These are phyloP conservation scores for Aricia artaxerxes DNA, from an alignment of 2,888 invertebrate species.

Conservation along the genomic window DNA sequence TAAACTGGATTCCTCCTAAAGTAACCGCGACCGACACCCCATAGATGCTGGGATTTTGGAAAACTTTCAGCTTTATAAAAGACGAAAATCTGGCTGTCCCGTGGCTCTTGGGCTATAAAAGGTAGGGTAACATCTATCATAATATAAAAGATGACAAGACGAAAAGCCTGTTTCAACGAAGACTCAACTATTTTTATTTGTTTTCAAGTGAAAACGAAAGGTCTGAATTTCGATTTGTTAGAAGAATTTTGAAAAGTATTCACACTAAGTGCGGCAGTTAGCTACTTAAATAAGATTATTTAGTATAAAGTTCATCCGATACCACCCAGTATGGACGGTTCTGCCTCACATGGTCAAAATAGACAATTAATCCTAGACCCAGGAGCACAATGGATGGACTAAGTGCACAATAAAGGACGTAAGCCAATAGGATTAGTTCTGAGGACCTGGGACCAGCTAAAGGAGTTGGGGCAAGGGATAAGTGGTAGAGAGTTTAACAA, in stretches of 20 bases:
- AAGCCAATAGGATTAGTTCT: conserved; percentile 19
- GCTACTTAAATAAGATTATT: neutral
- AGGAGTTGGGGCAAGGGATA: neutral
- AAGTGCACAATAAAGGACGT: conserved; percentile 21
- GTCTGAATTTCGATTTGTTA: neutral
- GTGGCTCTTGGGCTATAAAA: neutral
- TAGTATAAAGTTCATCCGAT: neutral
- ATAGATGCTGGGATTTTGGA: no score
- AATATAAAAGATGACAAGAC: neutral
- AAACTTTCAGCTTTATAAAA: neutral
- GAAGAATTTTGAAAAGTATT: no score
- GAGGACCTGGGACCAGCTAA: conserved; percentile 10
- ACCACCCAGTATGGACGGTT: neutral
- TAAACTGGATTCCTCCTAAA: no score
- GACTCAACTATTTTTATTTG: neutral
- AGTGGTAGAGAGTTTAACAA: neutral
- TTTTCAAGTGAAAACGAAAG: neutral
- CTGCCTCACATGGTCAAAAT: conserved; percentile 10
- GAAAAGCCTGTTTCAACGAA: neutral
- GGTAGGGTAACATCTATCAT: neutral
- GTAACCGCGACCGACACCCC: no score
- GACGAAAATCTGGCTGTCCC: neutral
- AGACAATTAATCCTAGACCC: conserved; percentile 8
- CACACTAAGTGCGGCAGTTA: no score
- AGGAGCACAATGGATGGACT: conserved; percentile 1